A percentile compares a stretch with the other conserved stretches of the same genome.
These are phyloP conservation scores for Ormyrus thymus DNA, from an alignment of 2,888 invertebrate genomes.

Conservation along the genomic window DNA sequence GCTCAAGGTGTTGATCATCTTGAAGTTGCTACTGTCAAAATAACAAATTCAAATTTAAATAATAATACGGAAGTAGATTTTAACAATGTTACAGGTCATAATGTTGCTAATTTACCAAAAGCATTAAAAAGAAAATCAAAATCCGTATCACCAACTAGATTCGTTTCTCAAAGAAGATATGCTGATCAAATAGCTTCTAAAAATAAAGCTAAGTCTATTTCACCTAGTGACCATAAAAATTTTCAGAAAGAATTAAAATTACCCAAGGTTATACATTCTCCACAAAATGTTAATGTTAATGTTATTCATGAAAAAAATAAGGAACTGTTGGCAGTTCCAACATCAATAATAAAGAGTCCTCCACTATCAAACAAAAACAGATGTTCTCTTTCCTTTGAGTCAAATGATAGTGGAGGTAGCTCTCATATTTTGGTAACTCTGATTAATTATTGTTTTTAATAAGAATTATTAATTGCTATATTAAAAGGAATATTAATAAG, in stretches of 20 bases:
- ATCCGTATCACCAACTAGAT: conserved; percentile 14
- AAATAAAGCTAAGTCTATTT: not conserved
- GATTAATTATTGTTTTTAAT: not conserved
- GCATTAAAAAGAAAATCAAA: conserved; percentile 27
- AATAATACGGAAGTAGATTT: too few relatives aligned
- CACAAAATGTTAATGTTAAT: not conserved
- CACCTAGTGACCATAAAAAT: not conserved
- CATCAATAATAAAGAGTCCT: too few relatives aligned
- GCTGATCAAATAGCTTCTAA: not conserved
- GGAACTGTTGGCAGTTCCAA: too few relatives aligned
- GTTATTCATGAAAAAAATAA: too few relatives aligned
- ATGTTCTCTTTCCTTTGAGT: not conserved
- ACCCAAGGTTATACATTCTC: conserved; percentile 23
- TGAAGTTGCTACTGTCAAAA: not conserved
- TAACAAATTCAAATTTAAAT: not conserved
- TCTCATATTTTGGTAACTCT: conserved; percentile 10
- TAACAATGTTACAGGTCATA: not conserved
- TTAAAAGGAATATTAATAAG: not conserved
- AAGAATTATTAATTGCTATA: not conserved
- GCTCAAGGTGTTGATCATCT: not conserved
- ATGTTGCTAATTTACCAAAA: not conserved
- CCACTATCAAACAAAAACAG: not conserved
- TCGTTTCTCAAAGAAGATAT: not conserved
- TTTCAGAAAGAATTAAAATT: not conserved
- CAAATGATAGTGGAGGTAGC: conserved; percentile 17